These are phyloP conservation scores for Daphoenositta chrysoptera DNA, from an alignment of 2,113 vertebrate species.

Conservation along the genomic window DNA sequence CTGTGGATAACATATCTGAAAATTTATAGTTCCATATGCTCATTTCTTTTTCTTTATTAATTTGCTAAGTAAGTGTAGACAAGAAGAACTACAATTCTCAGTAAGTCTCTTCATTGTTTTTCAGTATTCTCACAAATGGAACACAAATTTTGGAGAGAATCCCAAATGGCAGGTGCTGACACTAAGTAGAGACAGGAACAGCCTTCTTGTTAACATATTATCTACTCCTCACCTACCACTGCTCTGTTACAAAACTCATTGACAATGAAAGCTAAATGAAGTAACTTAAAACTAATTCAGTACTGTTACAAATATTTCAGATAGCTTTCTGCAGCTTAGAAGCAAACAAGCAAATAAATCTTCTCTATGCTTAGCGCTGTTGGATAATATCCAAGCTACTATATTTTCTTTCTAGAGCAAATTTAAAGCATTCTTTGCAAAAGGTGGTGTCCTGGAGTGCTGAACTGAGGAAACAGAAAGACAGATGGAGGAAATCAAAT, in stretches of 20 bases:
- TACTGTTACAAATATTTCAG: neutral
- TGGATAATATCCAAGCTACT: slow-evolving; percentile 30
- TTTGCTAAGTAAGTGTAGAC: neutral
- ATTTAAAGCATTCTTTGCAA: slow-evolving; percentile 60
- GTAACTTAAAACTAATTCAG: slow-evolving; percentile 25
- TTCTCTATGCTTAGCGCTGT: neutral
- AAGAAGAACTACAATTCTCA: neutral
- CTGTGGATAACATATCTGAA: neutral
- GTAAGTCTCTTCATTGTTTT: neutral
- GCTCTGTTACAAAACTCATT: slow-evolving; percentile 58
- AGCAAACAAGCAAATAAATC: neutral
- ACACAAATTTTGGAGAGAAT: slow-evolving; percentile 48
- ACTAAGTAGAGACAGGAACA: slow-evolving; percentile 52
- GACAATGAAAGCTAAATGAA: slow-evolving; percentile 53
- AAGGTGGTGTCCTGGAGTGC: slow-evolving; percentile 55
- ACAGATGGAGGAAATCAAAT: slow-evolving; percentile 62
- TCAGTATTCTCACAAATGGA: slow-evolving; percentile 35
- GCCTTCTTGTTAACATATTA: slow-evolving; percentile 63
- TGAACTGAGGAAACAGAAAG: slow-evolving; percentile 46
- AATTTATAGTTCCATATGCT: neutral
- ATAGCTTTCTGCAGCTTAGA: neutral
- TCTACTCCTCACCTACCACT: slow-evolving; percentile 55
- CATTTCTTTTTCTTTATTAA: neutral
- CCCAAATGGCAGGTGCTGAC: slow-evolving; percentile 64
- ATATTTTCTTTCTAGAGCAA: slow-evolving; percentile 38